Evolutionary conservation across 2,113 vertebrate species (phyloP).

Genomic region (Brienomyrus longianalis): DNA sequence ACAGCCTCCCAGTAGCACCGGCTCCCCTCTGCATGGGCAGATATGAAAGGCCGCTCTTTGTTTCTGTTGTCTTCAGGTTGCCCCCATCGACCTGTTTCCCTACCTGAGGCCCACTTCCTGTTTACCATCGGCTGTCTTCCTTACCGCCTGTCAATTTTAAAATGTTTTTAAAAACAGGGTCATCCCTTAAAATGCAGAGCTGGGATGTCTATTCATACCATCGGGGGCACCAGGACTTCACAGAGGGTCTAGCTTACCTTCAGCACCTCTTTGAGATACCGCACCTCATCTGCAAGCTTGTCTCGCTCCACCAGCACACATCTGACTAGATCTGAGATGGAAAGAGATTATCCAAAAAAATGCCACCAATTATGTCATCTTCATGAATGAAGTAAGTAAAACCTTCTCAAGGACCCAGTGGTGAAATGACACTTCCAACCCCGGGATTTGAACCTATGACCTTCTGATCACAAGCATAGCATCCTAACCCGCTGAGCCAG

Average conservation of each 20-base stretch:
- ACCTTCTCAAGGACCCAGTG: background rate
- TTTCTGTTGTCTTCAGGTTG: conserved; percentile 34
- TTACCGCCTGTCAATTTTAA: background rate
- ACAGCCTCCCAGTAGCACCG: conserved; percentile 34
- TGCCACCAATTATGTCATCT: background rate
- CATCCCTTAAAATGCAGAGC: background rate
- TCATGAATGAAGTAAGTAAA: background rate
- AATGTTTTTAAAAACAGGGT: background rate
- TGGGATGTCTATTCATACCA: background rate
- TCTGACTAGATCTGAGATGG: conserved; percentile 50
- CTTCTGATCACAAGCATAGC: background rate
- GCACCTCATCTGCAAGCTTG: conserved; percentile 45
- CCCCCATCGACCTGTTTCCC: background rate
- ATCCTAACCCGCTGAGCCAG: background rate
- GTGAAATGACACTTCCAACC: background rate
- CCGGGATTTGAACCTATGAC: background rate
- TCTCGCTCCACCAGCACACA: conserved; percentile 46
- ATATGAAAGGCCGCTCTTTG: conserved; percentile 3
- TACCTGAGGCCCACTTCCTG: conserved; percentile 38
- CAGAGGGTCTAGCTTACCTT: conserved; percentile 42
- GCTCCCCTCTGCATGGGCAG: conserved; percentile 25
- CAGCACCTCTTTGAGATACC: conserved; percentile 48
- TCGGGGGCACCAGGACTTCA: background rate
- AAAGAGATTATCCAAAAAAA: conserved; percentile 14
- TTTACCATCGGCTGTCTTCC: conserved; percentile 22